Evolutionary conservation across 2,888 invertebrate species (phyloP), one percentile per base, ranked within the genome.

Genomic region (Lampropteryx suffumata): DNA sequence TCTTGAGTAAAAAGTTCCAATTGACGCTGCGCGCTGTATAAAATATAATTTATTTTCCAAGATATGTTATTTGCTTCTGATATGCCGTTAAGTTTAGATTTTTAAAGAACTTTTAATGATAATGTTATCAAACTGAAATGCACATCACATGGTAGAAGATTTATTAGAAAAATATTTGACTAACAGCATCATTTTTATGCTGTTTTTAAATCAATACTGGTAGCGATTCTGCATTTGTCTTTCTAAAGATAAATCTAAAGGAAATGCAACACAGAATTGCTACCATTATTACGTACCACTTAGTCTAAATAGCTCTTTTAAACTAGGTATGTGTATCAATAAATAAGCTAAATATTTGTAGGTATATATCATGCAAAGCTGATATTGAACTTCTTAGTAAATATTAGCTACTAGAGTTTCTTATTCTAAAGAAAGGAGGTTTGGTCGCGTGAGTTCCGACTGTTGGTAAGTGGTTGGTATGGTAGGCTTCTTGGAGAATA

Each of bases 101-200:
- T 26, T 32, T 12, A 7, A 13, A 30, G 34, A 24, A 7, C 3
- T 24, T 24, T 3, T 24, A 24, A 24, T 4, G 1, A 24, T 24
- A 36, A 14, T 27, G 11, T 26, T 36, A 11, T 28, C 30, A 10
- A 36, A 17, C 2, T 26, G 44, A 78, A 82, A 76, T 79, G 80
- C 79, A 78, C 77, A 79, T 72, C 70, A 73, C 71, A 46, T 62
- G 60, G 63, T 65, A 64, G 61, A 74, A 74, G 69, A 76, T 69
- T 71, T 71, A 67, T 79, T 85, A 85, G 84, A 85, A 85, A 86
- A 86, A 84, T 79, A 77, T 83, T 80, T 83, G 63, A 77, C 77
- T 85, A 82, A 71, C 76, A 76, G 61, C 65, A 64, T 66, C 67
- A 62, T 17, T 17, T 3, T 17, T 24, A 67, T 66, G 56, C 65